phyloP scores from a whole-genome alignment of 2,888 invertebrate genomes.

The Myopa tessellatipennis region DNA sequence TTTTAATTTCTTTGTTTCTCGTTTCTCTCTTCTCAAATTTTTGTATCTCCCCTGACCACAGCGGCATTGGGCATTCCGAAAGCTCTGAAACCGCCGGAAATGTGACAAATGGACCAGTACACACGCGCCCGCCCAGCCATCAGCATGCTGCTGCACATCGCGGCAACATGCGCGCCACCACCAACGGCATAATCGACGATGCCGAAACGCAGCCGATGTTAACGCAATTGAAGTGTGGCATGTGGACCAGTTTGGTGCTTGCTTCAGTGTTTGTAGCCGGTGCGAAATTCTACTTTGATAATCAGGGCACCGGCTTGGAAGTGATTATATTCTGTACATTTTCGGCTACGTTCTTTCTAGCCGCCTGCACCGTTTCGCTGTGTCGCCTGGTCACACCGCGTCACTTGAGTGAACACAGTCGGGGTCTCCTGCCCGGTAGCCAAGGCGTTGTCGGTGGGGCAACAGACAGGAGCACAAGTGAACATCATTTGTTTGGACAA shows the following conservation, averaged over 20 bases:
- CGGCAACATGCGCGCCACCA: constrained; percentile 47
- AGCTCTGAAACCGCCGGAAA: neutral
- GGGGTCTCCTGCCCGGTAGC: constrained; percentile 32
- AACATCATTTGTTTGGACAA: constrained; percentile 31
- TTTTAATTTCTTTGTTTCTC: neutral
- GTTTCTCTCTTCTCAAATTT: neutral
- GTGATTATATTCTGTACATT: constrained; percentile 75
- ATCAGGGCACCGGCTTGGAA: constrained; percentile 73
- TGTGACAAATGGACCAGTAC: constrained; percentile 11
- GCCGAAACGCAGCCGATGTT: constrained; percentile 60
- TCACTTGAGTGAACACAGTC: constrained; percentile 42
- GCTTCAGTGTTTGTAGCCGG: constrained; percentile 78
- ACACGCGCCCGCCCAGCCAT: constrained; percentile 22
- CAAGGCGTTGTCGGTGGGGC: constrained; percentile 27
- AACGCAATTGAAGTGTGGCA: constrained; percentile 75
- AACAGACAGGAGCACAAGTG: constrained; percentile 45
- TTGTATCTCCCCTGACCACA: neutral
- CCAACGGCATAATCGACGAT: constrained; percentile 51
- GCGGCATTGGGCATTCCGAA: constrained; percentile 14
- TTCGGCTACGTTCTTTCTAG: constrained; percentile 73
- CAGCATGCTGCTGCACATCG: constrained; percentile 29
- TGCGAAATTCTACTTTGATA: constrained; percentile 79
- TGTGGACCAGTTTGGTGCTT: constrained; percentile 79
- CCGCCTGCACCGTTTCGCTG: constrained; percentile 74
- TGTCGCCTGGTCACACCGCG: constrained; percentile 68